Base-by-base conservation (phyloP, 2,797 vertebrate species). In the Basileuterus tristriatus region DNA sequence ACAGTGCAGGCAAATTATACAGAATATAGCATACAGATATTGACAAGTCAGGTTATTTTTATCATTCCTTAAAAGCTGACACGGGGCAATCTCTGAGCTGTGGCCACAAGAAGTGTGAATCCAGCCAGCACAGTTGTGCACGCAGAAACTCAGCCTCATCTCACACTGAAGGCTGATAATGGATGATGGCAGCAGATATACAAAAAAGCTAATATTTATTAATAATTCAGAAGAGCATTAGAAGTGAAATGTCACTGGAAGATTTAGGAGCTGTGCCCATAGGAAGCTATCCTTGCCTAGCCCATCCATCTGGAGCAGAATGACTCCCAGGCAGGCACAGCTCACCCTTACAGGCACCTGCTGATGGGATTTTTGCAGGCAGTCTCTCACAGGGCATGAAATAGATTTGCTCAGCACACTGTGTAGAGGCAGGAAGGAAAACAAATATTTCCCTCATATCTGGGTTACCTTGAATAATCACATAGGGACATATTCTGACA, bases 201-300 rank as follows among this genome's bases (percentile, higher is more conserved):
- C n/a, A 77, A 39, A 64, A 77, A 91, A 94, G 49, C 41, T 60
- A 88, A 67, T 71, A 81, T 62, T 90, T 88, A 90, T 91, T 85
- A 83, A 69, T 87, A 92, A 92, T 84, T 93, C 86, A 92, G 59
- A 87, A 58, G 29, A 67, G 37, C 52, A 46, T 83, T 80, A 59
- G 37, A 85, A 90, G 58, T 36, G 63, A 62, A 90, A 82, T 63
- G 81, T 41, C 81, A 62, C 85, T 71, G 32, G 27, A 39, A 89
- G 86, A 90, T 78, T 84, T 76, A 90, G 52, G 43, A 44, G 58
- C 85, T 39, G 22, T 79, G 62, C 43, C 32, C 50, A 53, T 4
- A 21, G 0, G 7, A 76, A 87, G 59, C 63, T 34, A 63, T 43
- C 75, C 75, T 63, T 74, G 44, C 60, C 67, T 89, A 79, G 44